Conservation (phyloP, 1,140 invertebrate genomes). For the Lycorma delicatula region DNA sequence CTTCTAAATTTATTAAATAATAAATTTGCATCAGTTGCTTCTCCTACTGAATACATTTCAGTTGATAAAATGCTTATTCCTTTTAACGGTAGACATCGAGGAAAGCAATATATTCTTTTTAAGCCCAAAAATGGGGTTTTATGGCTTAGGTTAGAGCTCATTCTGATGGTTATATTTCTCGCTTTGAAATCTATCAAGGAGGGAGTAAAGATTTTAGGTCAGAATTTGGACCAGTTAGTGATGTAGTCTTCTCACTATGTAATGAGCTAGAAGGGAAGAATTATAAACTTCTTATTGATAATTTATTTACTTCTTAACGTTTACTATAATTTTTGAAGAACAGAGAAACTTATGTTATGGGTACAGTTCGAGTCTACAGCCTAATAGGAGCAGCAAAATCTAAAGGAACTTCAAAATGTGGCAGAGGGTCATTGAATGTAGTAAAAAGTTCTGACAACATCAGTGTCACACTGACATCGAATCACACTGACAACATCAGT, state of each 20-base stretch:
- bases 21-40: conserved; percentile 9
- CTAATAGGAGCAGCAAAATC: background rate
- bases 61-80: conserved; percentile 20
- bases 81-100: conserved; percentile 15
- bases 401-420: background rate
- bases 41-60: conserved; percentile 15
- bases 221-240: conserved; percentile 14
- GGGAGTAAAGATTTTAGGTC: background rate
- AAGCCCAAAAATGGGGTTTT: conserved; percentile 21
- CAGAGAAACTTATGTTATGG: conserved; percentile 2
- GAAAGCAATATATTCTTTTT: conserved; percentile 19
- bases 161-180: conserved; percentile 17
- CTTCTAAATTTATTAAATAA: conserved; percentile 10
- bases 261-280: conserved; percentile 18
- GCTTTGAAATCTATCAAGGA: conserved; percentile 28
- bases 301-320: conserved; percentile 21
- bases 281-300: conserved; percentile 24
- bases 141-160: conserved; percentile 18
- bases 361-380: conserved; percentile 1
- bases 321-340: background rate
- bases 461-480: no score
- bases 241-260: conserved; percentile 14
- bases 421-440: conserved; percentile 16
- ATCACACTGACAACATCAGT: no score
- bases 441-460: conserved; percentile 17